Evolutionary conservation across 2,113 vertebrate species (phyloP).

Genomic region (Megaceryle torquata): DNA sequence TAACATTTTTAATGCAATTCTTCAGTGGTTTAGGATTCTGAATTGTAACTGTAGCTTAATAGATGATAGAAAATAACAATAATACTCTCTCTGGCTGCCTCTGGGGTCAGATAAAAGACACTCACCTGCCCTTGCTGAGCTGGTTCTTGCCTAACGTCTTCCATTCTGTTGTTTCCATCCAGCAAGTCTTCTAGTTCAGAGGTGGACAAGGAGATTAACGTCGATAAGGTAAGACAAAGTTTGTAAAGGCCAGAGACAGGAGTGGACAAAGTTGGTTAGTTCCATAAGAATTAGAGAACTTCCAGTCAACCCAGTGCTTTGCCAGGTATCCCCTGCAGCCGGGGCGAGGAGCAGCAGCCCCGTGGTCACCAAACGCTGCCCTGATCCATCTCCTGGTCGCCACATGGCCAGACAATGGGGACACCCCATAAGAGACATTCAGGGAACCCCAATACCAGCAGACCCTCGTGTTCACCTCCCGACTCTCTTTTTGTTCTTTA

Average conservation of each 20-base stretch:
- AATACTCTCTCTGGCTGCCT: neutral
- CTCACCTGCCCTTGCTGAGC: neutral
- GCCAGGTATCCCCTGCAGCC: neutral
- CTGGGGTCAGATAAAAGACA: neutral
- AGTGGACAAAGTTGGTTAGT: too few relatives aligned
- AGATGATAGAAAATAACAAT: neutral
- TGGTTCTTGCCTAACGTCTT: neutral
- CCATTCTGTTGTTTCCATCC: neutral
- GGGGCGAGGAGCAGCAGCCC: neutral
- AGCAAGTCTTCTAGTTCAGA: neutral
- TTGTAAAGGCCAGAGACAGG: neutral
- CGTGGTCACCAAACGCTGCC: accelerated
- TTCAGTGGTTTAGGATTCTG: neutral
- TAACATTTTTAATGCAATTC: neutral
- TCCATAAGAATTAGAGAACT: neutral
- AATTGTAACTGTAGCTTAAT: neutral
- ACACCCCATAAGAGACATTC: accelerated
- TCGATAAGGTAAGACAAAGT: neutral
- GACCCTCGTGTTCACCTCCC: accelerated
- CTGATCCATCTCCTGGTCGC: too few relatives aligned
- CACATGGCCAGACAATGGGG: accelerated
- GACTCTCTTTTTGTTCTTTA: neutral
- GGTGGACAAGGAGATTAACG: neutral
- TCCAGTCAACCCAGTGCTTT: neutral
- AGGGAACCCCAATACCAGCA: accelerated